Evolutionary conservation across 1,140 invertebrate species (phyloP), one percentile per base, ranked within the genome.

Genomic region (Zaprionus ornatus): DNA sequence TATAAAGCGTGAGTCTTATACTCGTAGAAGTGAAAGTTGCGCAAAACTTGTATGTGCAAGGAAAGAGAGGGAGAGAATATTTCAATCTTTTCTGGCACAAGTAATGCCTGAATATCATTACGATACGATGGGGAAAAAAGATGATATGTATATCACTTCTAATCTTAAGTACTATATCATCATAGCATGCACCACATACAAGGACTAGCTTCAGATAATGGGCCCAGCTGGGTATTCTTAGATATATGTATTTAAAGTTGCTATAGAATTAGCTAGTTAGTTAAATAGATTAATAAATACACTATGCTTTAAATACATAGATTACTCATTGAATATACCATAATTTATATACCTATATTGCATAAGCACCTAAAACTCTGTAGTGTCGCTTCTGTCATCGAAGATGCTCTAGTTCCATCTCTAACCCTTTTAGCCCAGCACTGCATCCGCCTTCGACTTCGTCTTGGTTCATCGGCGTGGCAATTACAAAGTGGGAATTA

Each of bases 401-500:
- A 23, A 50, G 19, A 17, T 32, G 5, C 42, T 32, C 13, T 13
- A 35, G 27, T 37, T 50, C 42, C 65, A 68, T 68, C 65, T 37
- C 45, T 50, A 50, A 9, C 6, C 40, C n/a, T 45, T 42, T 40
- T 19, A 9, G 2, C 9, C 25, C 40, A 3, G 29, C 35, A 27
- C 6, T 15, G 54, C 56, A 25, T 66, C 32, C 55, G 54, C 48
- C 72, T 56, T 66, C 59, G 54, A 71, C 59, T 42, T 54, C 48
- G 42, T 59, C 54, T 66, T 57, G 27, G 55, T 50, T 50, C 45
- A 50, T 23, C 45, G 27, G 60, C 32, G 32, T 67, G 73, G 54
- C 60, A 75, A 75, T 75, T 64, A 75, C 60, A 52, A 35, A 61
- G 71, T 57, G 23, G 55, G 55, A 35, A 61, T 74, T 74, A 32